These are phyloP conservation scores for Chaenocephalus aceratus DNA, from an alignment of 2,113 vertebrate species.

Conservation along the genomic window DNA sequence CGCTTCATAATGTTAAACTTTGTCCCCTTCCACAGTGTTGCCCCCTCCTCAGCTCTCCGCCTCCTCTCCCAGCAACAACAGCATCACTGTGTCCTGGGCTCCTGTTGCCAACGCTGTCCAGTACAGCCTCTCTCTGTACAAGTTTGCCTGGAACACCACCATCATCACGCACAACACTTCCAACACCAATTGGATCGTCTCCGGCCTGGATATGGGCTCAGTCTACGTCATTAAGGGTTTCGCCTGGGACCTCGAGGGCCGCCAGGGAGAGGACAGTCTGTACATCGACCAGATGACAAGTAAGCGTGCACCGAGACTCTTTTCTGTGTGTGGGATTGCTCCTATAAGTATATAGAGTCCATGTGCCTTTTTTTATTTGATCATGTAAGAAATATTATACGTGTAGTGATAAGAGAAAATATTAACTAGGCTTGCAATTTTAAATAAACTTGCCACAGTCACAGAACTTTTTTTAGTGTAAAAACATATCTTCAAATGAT, in stretches of 20 bases:
- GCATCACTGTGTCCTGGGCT: slow-evolving; percentile 86
- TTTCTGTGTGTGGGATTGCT: not conserved
- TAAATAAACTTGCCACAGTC: not conserved
- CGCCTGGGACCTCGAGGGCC: slow-evolving; percentile 86
- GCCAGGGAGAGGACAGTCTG: slow-evolving; percentile 85
- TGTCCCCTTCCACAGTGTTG: slow-evolving; percentile 83
- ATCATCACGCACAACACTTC: slow-evolving; percentile 86
- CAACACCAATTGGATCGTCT: slow-evolving; percentile 79
- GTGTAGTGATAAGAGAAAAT: not conserved
- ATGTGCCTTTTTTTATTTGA: not conserved
- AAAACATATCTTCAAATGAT: not conserved
- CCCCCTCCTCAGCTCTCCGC: slow-evolving; percentile 83
- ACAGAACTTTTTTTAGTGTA: not conserved
- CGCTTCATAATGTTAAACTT: not conserved
- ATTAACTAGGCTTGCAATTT: not conserved
- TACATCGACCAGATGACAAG: slow-evolving; percentile 90
- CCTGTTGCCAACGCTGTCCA: slow-evolving; percentile 80
- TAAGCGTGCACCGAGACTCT: slow-evolving; percentile 75
- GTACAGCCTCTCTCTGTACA: slow-evolving; percentile 86
- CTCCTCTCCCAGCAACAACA: slow-evolving; percentile 85
- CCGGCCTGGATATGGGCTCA: slow-evolving; percentile 85
- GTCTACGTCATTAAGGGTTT: slow-evolving; percentile 86
- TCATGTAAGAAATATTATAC: not conserved
- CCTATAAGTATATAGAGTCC: not conserved
- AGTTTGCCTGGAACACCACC: slow-evolving; percentile 77